phyloP scores from a whole-genome alignment of 2,113 vertebrate genomes.

The human region GRCh38 chr14:104378501-104379000 shows the following conservation, averaged over 20 bases:
- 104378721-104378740: background rate
- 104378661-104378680: background rate
- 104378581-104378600: background rate
- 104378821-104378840: background rate
- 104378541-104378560: background rate
- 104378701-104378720: background rate
- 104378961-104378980: background rate
- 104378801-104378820: background rate
- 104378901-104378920: background rate
- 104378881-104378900: rapidly evolving
- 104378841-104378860: rapidly evolving
- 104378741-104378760: background rate
- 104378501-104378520: background rate
- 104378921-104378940: background rate
- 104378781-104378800: background rate
- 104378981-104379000: background rate
- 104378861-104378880: background rate
- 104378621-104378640: background rate
- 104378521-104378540: background rate
- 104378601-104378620: background rate
- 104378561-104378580: background rate
- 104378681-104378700: background rate
- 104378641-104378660: background rate
- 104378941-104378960: background rate
- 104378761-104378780: background rate